phyloP scores from a whole-genome alignment of 2,888 invertebrate genomes.

The Cylloceria caligata region DNA sequence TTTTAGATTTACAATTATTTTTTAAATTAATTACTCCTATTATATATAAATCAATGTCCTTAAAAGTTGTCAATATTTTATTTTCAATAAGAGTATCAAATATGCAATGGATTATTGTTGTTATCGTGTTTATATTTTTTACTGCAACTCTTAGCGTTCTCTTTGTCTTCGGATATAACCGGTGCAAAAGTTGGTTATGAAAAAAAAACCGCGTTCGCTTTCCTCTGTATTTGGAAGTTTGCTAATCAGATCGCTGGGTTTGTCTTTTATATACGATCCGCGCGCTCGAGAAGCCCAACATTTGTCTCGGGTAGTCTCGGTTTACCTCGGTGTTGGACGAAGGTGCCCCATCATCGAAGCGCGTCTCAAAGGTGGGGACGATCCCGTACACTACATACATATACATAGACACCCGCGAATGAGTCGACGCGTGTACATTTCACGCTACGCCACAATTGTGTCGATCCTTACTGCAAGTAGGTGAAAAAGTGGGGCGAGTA shows the following conservation, averaged over 20 bases:
- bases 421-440: not conserved
- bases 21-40: not conserved
- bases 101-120: not conserved
- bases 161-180: not conserved
- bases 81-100: not conserved
- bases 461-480: not conserved
- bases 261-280: constrained; percentile 81
- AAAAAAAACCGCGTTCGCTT: constrained; percentile 58
- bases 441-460: not conserved
- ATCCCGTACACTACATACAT: not conserved
- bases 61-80: not conserved
- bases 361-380: constrained; percentile 48
- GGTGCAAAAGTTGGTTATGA: constrained; percentile 11
- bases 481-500: not conserved
- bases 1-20: not conserved
- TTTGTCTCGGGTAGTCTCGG: constrained; percentile 65
- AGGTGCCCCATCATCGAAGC: constrained; percentile 50
- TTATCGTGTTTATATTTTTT: not conserved
- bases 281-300: constrained; percentile 34
- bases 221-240: constrained; percentile 72
- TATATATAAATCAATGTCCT: not conserved
- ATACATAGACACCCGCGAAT: not conserved
- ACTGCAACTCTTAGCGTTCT: not conserved
- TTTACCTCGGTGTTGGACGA: constrained; percentile 57
- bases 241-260: constrained; percentile 82